Evolutionary conservation across 2,888 invertebrate genomes (phyloP), one percentile per base, ranked within the genome.

Genomic region (Aporophyla nigra): DNA sequence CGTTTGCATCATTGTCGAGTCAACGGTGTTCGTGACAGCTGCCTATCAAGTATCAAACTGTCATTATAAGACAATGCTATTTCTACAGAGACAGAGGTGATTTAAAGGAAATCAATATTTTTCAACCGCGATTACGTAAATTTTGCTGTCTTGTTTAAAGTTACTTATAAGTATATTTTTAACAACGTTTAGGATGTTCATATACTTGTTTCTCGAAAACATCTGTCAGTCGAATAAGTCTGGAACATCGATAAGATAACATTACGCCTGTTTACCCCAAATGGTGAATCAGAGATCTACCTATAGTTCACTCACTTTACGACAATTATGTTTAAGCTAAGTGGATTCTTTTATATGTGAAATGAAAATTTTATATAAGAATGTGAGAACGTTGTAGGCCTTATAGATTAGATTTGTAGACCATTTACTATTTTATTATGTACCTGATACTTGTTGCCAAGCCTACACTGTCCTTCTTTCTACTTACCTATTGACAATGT

Each of bases 1-100:
- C 24, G 16, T 33, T 83, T 83, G 83, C 83, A 81, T 83, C 82
- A 85, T 73, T 40, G 63, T 19, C 9, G n/a, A 69, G 61, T 33
- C 75, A 66, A 53, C 56, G 21, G 82, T 59, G 84, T 49, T 71
- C 40, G 33, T 67, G 59, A 71, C 73, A 73, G 62, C 24, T 43
- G 49, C 53, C 73, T 49, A 70, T 84, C 71, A 71, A 71, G 46
- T 68, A 67, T 54, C 27, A 56, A 53, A 58, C 68, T 65, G 56
- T 61, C 62, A 72, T 84, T 80, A 72, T 54, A 49, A 63, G 24
- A 80, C 65, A 83, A 82, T 69, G 16, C 33, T 21, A 16, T 33
- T 58, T 54, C 43, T 24, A 51, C 7, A 49, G 24, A 40, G 1
- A 12, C 3, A n/a, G 24, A 65, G 61, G 33, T 66, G 24, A 33